A percentile compares a stretch with the other conserved stretches of the same genome.
Conservation (phyloP, 2,113 vertebrate species). For the Petromus typicus region DNA sequence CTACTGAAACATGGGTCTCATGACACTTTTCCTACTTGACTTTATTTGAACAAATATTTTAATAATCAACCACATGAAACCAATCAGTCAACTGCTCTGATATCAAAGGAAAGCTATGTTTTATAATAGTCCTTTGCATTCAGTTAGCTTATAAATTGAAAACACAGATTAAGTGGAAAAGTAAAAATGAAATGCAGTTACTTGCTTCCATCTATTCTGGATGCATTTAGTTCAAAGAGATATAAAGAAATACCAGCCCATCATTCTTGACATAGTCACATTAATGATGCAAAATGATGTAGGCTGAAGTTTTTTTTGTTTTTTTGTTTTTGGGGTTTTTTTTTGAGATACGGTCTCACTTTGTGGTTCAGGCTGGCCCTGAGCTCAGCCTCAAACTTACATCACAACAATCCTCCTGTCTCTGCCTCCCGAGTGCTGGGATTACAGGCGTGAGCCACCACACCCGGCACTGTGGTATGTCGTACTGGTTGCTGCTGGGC, state of each 20-base stretch:
- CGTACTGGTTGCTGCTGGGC: too few relatives aligned
- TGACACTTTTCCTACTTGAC: neutral
- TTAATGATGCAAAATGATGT: neutral
- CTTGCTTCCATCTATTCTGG: neutral
- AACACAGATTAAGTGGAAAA: neutral
- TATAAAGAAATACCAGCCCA: slow-evolving; percentile 19
- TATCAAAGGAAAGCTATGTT: neutral
- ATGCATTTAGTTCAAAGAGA: slow-evolving; percentile 30
- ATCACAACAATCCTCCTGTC: too few relatives aligned
- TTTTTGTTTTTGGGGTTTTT: too few relatives aligned
- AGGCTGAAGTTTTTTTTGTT: slow-evolving; percentile 34
- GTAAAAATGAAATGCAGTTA: neutral
- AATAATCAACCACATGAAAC: slow-evolving; percentile 37
- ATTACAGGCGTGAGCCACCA: too few relatives aligned
- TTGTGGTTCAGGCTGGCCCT: too few relatives aligned
- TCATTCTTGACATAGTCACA: slow-evolving; percentile 48
- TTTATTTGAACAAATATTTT: slow-evolving; percentile 29
- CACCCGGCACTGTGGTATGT: too few relatives aligned
- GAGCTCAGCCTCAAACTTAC: too few relatives aligned
- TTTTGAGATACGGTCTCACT: too few relatives aligned
- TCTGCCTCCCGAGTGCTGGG: too few relatives aligned
- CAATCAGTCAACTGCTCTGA: neutral
- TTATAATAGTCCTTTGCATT: slow-evolving; percentile 6
- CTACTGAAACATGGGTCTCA: neutral
- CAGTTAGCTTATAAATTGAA: slow-evolving; percentile 2